A percentile compares a stretch with the other conserved stretches of the same genome.
Conservation (phyloP, 92 coral and sea anemone genomes). For the Palythoa heliodiscus region DNA sequence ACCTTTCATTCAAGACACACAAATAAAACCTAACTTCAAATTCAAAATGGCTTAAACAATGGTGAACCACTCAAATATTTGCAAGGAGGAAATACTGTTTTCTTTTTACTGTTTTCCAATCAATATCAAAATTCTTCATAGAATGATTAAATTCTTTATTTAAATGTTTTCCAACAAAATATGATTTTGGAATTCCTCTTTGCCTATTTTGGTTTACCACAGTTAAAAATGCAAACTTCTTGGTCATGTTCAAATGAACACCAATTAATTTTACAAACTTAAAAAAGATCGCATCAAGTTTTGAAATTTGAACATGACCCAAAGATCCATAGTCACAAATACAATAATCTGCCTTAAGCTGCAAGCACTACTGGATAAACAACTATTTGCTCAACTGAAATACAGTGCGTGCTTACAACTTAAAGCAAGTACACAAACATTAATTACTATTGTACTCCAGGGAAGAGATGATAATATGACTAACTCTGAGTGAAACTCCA, state of each 20-base stretch:
- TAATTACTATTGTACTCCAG: slow-evolving; percentile 15
- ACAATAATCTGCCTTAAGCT: not conserved
- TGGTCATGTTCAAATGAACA: slow-evolving; percentile 7
- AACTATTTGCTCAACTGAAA: not conserved
- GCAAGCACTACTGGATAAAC: slow-evolving; percentile 19
- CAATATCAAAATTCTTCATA: too few species aligned
- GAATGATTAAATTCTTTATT: too few species aligned
- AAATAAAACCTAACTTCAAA: slow-evolving; percentile 16
- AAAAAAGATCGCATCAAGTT: not conserved
- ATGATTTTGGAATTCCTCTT: not conserved
- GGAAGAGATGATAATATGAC: not conserved
- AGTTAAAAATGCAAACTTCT: not conserved
- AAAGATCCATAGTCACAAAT: slow-evolving; percentile 12
- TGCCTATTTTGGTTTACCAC: slow-evolving; percentile 38
- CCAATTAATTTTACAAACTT: not conserved
- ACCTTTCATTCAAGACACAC: not conserved
- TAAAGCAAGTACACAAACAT: slow-evolving; percentile 11
- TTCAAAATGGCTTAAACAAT: not conserved
- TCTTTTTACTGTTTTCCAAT: not conserved
- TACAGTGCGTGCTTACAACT: slow-evolving; percentile 37
- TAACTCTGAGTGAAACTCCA: not conserved
- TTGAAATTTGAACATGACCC: slow-evolving; percentile 13
- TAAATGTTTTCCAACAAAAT: too few species aligned
- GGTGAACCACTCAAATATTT: slow-evolving; percentile 21
- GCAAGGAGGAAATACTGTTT: not conserved